Base-by-base conservation (phyloP, 1,140 invertebrate genomes). In the Drepana arcuata region DNA sequence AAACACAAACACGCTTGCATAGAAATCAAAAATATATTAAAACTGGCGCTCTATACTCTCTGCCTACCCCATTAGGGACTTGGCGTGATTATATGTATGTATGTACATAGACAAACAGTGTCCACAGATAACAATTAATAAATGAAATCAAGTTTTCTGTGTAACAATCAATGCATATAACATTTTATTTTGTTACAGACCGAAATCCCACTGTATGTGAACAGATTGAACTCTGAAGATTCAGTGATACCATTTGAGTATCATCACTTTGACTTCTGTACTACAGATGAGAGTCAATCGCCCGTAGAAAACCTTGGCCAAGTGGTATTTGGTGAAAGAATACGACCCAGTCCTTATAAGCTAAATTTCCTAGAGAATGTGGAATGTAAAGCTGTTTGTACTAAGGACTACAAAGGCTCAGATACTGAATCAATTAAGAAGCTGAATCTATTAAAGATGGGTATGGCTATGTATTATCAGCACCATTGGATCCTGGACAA, bases 401-500 rank as follows among this genome's bases (percentile, higher is more conserved):
- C 65, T 1, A 96, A 92, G 66, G 84, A 61, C 0, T 98, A 99
- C 65, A 84, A 84, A 21, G 87, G 85, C 2, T 86, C 86, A 3
- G 84, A 91, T 43, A 70, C 86, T 26, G 86, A 88, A 1, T 86
- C 89, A 28, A 86, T 89, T 21, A 87, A 90, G 29, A 92, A 91
- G 48, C 80, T 99, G 34, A 90, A 91, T 35, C 87, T 92, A 5
- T 81, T 99, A 32, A 93, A 93, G 68, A 93, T 93, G 83, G 97
- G 95, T 45, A 98, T 99, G 84, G 90, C 90, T 49, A 85, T 97
- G n/a, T 98, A 98, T 80, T 99, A 99, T 84, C 94, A 99, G 59
- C 97, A 99, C 83, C 97, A 99, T 83, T 99, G 97, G 96, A 96
- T 96, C 61, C 88, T 97, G 57, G 93, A 99, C 83, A 99, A 99